A percentile compares a stretch with the other conserved stretches of the same genome.
phyloP scores from a whole-genome alignment of 2,113 vertebrate species.

The Leucoraja erinaceus region DNA sequence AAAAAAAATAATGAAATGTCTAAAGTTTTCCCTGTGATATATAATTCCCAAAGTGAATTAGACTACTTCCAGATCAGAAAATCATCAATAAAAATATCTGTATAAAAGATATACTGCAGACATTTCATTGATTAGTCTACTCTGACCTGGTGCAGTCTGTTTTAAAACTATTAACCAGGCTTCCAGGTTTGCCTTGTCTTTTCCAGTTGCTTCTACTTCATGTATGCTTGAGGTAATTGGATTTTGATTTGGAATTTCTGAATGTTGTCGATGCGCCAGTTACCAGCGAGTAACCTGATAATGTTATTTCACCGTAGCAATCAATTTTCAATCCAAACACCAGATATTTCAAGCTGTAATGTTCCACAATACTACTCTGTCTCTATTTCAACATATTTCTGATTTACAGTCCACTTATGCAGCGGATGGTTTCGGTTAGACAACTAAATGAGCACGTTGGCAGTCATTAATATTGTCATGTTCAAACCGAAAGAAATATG shows the following conservation, averaged over 20 bases:
- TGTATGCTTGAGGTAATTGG: not conserved
- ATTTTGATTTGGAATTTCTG: not conserved
- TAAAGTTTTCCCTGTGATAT: not conserved
- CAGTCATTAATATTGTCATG: not conserved
- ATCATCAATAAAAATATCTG: not conserved
- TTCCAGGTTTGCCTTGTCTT: not conserved
- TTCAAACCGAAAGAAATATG: not conserved
- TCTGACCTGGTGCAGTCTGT: not conserved
- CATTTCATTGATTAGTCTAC: not conserved
- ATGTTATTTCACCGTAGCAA: not conserved
- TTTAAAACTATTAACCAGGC: not conserved
- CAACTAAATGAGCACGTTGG: not conserved
- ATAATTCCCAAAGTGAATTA: not conserved
- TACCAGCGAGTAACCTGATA: not conserved
- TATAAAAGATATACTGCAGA: not conserved
- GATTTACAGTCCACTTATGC: not conserved
- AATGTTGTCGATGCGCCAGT: not conserved
- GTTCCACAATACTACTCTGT: not conserved
- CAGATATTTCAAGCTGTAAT: not conserved
- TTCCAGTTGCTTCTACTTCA: not conserved
- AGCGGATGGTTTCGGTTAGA: not conserved
- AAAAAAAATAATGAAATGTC: not conserved
- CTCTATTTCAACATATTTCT: not conserved
- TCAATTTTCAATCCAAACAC: not conserved
- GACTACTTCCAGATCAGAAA: not conserved